Evolutionary conservation across 1,140 invertebrate genomes (phyloP), one percentile per base, ranked within the genome.

Genomic region (Drosophila kohkoa): DNA sequence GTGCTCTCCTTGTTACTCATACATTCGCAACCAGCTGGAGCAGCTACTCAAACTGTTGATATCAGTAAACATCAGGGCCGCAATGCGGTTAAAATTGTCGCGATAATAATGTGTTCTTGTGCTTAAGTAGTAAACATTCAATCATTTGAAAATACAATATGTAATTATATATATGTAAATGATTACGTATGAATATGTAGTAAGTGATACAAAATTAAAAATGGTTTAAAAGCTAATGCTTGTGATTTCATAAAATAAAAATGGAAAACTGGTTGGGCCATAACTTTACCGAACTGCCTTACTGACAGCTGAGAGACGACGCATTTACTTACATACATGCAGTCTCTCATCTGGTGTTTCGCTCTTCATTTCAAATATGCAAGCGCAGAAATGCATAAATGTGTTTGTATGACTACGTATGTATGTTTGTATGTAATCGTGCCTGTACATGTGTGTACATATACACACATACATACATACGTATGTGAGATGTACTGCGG

Each of bases 21-120:
- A 81, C 75, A 75, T 11, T 4, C 28, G 25, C 43, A 51, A 55
- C 77, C 81, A 85, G 81, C 82, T 86, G 75, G 52, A 60, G 60
- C 68, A 59, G 70, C 71, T 71, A 81, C 78, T 69, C 72, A 77
- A 87, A 82, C 82, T 83, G 85, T 88, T 88, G 85, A 88, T 81
- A 76, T 66, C 71, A 55, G 51, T 43, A 68, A 67, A 30, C 1
- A 13, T 41, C 82, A 79, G 80, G 79, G 16, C 58, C 80, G 82
- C 7, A 75, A 8, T 55, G 10, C 48, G 62, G 58, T 48, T 66
- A 7, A 16, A 28, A 51, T 2, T 16, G 5, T 4, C 8, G 20
- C 20, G 16, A 7, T 32, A 32, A 1, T 30, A n/a, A 30, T 13
- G 1, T 38, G 38, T 5, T 30, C 16, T 48, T 13, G 1, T 38